These are phyloP conservation scores for Thyatira batis DNA, from an alignment of 2,888 invertebrate genomes.

Conservation along the genomic window DNA sequence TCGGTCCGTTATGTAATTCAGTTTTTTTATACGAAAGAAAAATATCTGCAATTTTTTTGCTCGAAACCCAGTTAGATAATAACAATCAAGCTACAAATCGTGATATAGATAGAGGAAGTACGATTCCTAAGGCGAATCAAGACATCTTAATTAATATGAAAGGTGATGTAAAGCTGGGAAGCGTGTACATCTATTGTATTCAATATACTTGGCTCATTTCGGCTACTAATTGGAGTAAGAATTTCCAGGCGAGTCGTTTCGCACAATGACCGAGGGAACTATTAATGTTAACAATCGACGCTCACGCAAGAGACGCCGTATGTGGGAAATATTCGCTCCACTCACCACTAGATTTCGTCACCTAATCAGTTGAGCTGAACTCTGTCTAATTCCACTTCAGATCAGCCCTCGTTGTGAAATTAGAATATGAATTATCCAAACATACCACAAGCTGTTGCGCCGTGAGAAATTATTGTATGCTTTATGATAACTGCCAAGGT, in stretches of 20 bases:
- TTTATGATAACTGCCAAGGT: not conserved
- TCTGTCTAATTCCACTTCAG: not conserved
- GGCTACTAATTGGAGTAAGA: slow-evolving; percentile 60
- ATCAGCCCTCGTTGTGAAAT: not conserved
- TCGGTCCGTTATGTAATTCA: not conserved
- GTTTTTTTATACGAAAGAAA: too few species aligned
- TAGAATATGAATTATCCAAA: not conserved
- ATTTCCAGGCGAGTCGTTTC: slow-evolving; percentile 59
- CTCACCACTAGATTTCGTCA: not conserved
- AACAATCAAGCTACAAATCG: not conserved
- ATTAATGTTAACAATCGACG: not conserved
- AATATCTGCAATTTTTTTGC: too few species aligned
- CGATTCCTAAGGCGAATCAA: not conserved
- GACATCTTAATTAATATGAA: not conserved
- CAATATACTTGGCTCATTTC: slow-evolving; percentile 47
- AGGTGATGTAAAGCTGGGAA: slow-evolving; percentile 7
- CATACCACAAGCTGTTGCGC: not conserved
- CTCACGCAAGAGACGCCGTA: slow-evolving; percentile 24
- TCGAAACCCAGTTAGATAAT: too few species aligned
- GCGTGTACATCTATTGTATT: slow-evolving; percentile 24
- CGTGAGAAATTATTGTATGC: not conserved
- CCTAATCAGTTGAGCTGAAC: not conserved
- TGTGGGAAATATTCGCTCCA: slow-evolving; percentile 23
- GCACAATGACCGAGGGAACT: slow-evolving; percentile 64
- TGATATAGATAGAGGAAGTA: not conserved